Base-by-base conservation (phyloP, 2,113 vertebrate species). In the Bambusicola thoracicus region DNA sequence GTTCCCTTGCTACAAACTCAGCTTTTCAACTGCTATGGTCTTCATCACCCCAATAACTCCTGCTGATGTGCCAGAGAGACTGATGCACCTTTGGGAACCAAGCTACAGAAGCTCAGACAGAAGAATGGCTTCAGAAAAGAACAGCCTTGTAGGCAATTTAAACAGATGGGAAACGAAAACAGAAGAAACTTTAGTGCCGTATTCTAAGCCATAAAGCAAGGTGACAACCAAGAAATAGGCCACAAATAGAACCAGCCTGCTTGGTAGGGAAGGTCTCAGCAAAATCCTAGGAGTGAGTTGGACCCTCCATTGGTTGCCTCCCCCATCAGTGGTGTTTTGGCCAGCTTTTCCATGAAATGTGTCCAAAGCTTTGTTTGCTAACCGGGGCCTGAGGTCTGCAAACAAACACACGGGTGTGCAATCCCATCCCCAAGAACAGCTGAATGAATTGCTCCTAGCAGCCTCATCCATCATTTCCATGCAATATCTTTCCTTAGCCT, bases 401-500 rank as follows among this genome's bases (percentile, higher is more conserved):
- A 46, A 36, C 21, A 77, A 55, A 53, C 36, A 43, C 11, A 34
- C 13, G 41, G 10, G 19, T 17, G 22, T 25, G 24, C 38, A 18
- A 19, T 89, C 44, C n/a, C 62, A 4, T 40, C 22, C 27, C 36
- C 41, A 32, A 55, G 21, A 11, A 30, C 3, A 16, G 17, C 30
- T 24, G 1, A 0, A 1, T 46, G 75, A 43, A 41, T 53, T 68
- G 2, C 10, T 68, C 55, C 53, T 24, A 24, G 4, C 17, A 29
- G 32, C 30, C 55, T 4, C 5, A 12, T 6, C 13, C 34, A 68
- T 38, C 38, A 29, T 29, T 30, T 40, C 24, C 40, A 15, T 15
- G 16, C 29, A 41, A 36, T 67, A 8, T 22, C 38, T 85, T 48
- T 51, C 75, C 46, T 59, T 19, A 59, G 32, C 36, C 38, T 17